Conservation (phyloP, 2,888 invertebrate species). For the Eudemis profundana region DNA sequence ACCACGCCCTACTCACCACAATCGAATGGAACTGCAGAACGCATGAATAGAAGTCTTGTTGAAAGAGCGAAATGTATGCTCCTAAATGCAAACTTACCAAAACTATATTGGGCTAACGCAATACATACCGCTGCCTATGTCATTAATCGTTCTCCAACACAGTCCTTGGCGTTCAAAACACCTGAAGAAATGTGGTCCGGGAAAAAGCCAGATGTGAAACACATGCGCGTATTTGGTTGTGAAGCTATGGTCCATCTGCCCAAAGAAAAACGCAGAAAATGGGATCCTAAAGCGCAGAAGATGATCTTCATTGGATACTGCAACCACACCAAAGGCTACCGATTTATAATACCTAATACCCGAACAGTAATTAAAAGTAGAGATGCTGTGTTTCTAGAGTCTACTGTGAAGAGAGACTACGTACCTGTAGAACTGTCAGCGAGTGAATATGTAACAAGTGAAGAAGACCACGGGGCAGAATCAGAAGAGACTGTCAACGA, state of each 20-base stretch:
- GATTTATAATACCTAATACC: conserved; percentile 44
- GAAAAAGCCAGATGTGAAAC: conserved; percentile 54
- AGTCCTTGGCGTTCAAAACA: conserved; percentile 45
- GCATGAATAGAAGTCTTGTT: conserved; percentile 47
- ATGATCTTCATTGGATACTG: conserved; percentile 61
- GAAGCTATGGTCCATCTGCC: conserved; percentile 50
- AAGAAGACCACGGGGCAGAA: not conserved
- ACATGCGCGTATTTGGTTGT: conserved; percentile 59
- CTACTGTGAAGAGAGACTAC: not conserved
- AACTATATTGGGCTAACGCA: conserved; percentile 48
- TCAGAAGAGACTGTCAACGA: not conserved
- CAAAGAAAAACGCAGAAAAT: conserved; percentile 46
- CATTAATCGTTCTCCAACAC: conserved; percentile 45
- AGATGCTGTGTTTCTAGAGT: conserved; percentile 41
- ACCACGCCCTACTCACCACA: conserved; percentile 46
- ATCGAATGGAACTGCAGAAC: conserved; percentile 55
- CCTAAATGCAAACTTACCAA: conserved; percentile 41
- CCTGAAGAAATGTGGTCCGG: conserved; percentile 58
- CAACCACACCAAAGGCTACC: conserved; percentile 54
- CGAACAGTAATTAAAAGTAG: conserved; percentile 28
- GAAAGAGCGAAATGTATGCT: conserved; percentile 48
- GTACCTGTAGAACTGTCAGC: not conserved
- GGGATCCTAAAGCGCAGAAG: conserved; percentile 52
- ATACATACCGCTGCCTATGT: conserved; percentile 45
- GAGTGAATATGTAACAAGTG: not conserved